Percentiles rank a stretch among this genome's conserved stretches.
Evolutionary conservation across 2,888 invertebrate genomes (phyloP).

Genomic region (Crocallis elinguaria): DNA sequence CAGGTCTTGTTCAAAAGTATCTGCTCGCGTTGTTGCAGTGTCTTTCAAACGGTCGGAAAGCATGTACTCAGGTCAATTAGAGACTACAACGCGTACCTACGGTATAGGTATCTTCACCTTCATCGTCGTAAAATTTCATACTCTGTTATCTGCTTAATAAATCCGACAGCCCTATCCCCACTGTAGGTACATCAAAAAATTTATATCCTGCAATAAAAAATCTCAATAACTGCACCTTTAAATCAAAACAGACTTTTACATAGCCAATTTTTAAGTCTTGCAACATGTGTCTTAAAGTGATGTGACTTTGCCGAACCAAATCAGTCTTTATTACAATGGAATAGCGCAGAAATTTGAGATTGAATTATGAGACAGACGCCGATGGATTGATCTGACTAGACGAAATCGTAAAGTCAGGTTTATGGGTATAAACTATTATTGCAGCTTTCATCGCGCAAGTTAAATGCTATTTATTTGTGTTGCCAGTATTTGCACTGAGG

Average conservation of each 20-base stretch:
- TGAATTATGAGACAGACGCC: conserved; percentile 25
- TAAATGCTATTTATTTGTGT: conserved; percentile 30
- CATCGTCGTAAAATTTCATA: conserved; percentile 4
- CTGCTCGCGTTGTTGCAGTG: no score
- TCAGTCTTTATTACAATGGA: conserved; percentile 1
- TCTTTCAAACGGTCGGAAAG: no score
- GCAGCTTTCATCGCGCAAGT: conserved; percentile 37
- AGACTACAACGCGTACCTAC: neutral
- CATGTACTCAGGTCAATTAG: neutral
- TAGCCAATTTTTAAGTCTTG: conserved; percentile 23
- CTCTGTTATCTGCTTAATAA: conserved; percentile 21
- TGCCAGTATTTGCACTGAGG: conserved; percentile 13
- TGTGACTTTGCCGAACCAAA: neutral
- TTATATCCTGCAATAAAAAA: conserved; percentile 30
- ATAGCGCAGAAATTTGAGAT: conserved; percentile 15
- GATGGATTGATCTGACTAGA: conserved; percentile 65
- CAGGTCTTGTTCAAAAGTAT: no score
- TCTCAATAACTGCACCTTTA: conserved; percentile 27
- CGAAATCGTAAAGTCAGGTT: conserved; percentile 63
- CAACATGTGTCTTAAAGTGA: conserved; percentile 18
- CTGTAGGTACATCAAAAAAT: conserved; percentile 23
- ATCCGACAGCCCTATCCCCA: conserved; percentile 17
- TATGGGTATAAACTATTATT: conserved; percentile 62
- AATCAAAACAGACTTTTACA: conserved; percentile 34
- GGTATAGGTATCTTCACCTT: neutral